Percentiles rank a stretch among this genome's conserved stretches.
Evolutionary conservation across 2,113 vertebrate genomes (phyloP).

Genomic region (Casuarius casuarius): DNA sequence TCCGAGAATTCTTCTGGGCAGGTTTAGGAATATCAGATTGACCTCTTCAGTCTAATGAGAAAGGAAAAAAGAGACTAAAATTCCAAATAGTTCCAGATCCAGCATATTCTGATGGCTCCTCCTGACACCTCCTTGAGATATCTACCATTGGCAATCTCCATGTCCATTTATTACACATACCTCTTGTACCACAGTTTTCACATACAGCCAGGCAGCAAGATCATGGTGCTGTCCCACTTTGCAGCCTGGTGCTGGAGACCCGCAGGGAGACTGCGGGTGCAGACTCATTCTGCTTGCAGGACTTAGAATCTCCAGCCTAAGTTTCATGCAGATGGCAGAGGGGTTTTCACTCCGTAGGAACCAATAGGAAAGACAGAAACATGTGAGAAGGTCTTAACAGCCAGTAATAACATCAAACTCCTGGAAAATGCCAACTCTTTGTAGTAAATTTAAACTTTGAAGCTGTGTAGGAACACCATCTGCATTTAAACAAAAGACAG

Average conservation of each 20-base stretch:
- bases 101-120: not conserved
- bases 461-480: not conserved
- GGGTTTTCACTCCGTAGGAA: not conserved
- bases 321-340: not conserved
- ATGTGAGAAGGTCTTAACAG: not conserved
- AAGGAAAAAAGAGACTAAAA: not conserved
- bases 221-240: not conserved
- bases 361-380: not conserved
- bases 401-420: not conserved
- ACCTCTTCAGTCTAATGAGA: not conserved
- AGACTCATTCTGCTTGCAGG: not conserved
- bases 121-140: not conserved
- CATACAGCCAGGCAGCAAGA: not conserved
- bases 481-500: not conserved
- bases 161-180: not conserved
- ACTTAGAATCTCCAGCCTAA: not conserved
- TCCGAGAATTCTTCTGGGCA: not conserved
- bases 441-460: not conserved
- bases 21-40: not conserved
- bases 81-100: not conserved
- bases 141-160: not conserved
- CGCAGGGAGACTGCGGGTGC: not conserved
- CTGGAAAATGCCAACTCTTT: not conserved
- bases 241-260: not conserved
- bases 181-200: not conserved